phyloP scores from a whole-genome alignment of 64 coral and sea anemone genomes.

The Catalaphyllia jardinei region DNA sequence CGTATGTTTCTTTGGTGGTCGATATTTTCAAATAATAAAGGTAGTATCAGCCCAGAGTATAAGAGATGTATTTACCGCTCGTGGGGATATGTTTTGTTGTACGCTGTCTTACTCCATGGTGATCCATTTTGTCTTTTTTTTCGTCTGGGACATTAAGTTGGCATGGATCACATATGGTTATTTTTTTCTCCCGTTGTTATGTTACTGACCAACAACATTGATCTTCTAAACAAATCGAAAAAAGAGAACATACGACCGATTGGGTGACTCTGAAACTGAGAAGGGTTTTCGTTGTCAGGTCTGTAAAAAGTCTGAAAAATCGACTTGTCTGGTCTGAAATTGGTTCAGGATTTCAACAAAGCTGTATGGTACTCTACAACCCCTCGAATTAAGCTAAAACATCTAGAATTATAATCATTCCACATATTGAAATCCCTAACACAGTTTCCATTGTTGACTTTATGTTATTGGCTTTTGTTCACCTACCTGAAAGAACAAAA shows the following conservation, averaged over 20 bases:
- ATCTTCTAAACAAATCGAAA: background rate
- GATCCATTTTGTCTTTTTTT: background rate
- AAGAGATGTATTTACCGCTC: background rate
- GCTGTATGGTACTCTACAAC: too few relatives aligned
- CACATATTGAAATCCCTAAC: background rate
- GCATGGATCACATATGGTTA: background rate
- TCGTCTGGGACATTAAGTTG: background rate
- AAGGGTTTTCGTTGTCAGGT: background rate
- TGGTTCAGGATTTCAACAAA: background rate
- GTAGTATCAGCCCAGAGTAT: background rate
- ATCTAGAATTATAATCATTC: too few relatives aligned
- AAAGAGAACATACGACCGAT: background rate
- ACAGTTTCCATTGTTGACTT: background rate
- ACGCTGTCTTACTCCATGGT: background rate
- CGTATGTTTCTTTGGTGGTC: background rate
- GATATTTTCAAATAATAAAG: constrained; percentile 4
- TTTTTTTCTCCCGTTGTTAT: background rate
- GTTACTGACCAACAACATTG: background rate
- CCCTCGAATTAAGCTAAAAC: too few relatives aligned
- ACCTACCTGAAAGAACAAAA: constrained; percentile 5
- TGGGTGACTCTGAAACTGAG: background rate
- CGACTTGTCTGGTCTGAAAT: background rate
- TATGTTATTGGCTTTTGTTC: background rate
- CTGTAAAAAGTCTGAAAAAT: background rate
- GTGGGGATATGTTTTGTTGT: background rate